Evolutionary conservation across 2,113 vertebrate genomes (phyloP).

Genomic region (Choloepus hoffmanni): DNA sequence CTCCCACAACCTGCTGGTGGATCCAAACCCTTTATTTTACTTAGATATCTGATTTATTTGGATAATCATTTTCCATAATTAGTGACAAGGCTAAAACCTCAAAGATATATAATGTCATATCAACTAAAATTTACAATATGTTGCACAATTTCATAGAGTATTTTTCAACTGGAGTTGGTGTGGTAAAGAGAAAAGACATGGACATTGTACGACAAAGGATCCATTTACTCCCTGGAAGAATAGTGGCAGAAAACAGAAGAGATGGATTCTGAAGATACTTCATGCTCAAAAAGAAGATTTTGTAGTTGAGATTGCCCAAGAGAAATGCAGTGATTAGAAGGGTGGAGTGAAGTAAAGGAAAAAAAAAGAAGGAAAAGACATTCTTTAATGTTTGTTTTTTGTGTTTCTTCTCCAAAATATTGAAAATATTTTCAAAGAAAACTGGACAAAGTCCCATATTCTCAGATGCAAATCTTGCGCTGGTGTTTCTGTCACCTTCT

Average conservation of each 20-base stretch:
- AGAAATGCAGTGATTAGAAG: neutral
- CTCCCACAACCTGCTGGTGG: neutral
- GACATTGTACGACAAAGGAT: too few species aligned
- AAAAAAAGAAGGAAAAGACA: neutral
- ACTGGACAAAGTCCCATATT: neutral
- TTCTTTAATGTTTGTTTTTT: neutral
- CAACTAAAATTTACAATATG: neutral
- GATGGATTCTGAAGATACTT: neutral
- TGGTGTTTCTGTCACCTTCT: neutral
- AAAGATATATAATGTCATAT: neutral
- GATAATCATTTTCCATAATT: neutral
- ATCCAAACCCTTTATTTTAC: neutral
- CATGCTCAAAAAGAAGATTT: neutral
- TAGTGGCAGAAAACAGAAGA: neutral
- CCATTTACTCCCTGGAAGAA: neutral
- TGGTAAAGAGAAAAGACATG: neutral
- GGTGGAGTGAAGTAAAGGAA: neutral
- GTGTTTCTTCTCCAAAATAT: neutral
- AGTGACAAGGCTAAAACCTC: neutral
- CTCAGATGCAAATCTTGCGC: neutral
- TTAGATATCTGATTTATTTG: neutral
- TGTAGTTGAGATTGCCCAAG: neutral
- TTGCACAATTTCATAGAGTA: neutral
- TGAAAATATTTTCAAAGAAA: neutral
- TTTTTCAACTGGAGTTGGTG: neutral